Evolutionary conservation across 1,140 invertebrate species (phyloP).

Genomic region (Maniola jurtina): DNA sequence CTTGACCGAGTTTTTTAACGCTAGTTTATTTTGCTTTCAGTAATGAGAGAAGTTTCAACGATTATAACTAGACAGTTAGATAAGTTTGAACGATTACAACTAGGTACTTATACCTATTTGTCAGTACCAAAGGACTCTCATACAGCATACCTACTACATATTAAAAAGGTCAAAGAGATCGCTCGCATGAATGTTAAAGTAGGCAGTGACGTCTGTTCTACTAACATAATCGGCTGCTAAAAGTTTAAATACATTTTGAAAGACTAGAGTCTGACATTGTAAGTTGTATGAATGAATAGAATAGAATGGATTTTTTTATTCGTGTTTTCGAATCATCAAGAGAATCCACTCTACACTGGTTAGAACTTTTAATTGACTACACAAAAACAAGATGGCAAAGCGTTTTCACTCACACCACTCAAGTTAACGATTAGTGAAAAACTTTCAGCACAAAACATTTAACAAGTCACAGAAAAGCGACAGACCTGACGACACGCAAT

Average conservation of each 20-base stretch:
- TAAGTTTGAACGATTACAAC: too few relatives aligned
- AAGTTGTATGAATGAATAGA: neutral
- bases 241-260: neutral
- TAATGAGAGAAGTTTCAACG: too few relatives aligned
- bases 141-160: neutral
- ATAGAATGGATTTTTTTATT: too few relatives aligned
- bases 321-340: too few relatives aligned
- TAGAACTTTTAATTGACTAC: neutral
- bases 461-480: neutral
- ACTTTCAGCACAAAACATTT: neutral
- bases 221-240: neutral
- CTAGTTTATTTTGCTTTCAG: too few relatives aligned
- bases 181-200: slow-evolving; percentile 25
- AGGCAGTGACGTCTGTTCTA: slow-evolving; percentile 12
- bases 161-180: slow-evolving; percentile 6
- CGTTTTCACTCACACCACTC: too few relatives aligned
- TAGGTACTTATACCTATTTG: too few relatives aligned
- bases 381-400: too few relatives aligned
- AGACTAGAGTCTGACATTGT: neutral
- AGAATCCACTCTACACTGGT: neutral
- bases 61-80: too few relatives aligned
- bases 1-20: too few relatives aligned
- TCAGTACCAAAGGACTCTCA: slow-evolving; percentile 3
- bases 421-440: neutral
- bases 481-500: neutral